Conservation (phyloP, 2,113 vertebrate species). For the Calyptomena viridis region DNA sequence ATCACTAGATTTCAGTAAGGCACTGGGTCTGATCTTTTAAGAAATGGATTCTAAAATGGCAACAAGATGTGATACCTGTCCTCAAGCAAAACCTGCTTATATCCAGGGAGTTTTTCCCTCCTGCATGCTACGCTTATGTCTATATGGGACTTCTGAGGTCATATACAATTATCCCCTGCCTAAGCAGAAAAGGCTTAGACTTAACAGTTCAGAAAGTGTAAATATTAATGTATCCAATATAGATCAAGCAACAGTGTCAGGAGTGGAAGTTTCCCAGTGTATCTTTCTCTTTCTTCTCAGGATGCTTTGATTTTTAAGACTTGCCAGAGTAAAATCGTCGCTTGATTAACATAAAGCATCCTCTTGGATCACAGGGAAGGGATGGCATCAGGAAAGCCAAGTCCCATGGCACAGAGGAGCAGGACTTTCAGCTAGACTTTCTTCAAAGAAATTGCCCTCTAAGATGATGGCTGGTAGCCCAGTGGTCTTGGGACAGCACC, state of each 20-base stretch:
- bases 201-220: not conserved
- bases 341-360: not conserved
- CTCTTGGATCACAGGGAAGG: not conserved
- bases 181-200: not conserved
- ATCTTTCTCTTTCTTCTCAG: not conserved
- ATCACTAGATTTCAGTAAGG: not conserved
- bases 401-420: not conserved
- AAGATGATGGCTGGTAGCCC: not conserved
- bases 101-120: not conserved
- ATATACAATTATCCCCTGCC: not conserved
- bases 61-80: not conserved
- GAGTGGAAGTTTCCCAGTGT: not conserved
- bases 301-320: not conserved
- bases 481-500: not conserved
- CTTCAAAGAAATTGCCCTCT: not conserved
- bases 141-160: fast-evolving
- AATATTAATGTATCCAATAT: not conserved
- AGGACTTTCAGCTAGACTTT: not conserved
- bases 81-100: not conserved
- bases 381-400: not conserved
- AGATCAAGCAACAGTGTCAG: not conserved
- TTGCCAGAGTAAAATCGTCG: not conserved
- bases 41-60: not conserved
- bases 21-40: not conserved
- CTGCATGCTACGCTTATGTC: not conserved